These are phyloP conservation scores for Entomobrya proxima DNA, from an alignment of 2,888 invertebrate species.

Conservation along the genomic window DNA sequence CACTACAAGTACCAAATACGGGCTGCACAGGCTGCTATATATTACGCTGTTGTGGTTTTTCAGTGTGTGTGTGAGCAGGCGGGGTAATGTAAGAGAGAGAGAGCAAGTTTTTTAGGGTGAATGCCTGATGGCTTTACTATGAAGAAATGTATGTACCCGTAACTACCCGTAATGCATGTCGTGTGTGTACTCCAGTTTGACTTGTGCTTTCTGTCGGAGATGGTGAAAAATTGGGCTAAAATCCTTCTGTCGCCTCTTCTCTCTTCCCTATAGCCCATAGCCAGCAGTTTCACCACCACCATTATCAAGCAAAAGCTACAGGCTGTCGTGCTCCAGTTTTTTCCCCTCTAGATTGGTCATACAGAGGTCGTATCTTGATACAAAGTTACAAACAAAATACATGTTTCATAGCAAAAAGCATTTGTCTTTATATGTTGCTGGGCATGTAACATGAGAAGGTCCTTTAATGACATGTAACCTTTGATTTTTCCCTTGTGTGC, in stretches of 20 bases:
- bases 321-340: conserved; percentile 40
- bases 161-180: too few relatives aligned
- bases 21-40: too few relatives aligned
- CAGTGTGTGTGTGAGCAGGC: not conserved
- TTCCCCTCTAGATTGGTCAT: not conserved
- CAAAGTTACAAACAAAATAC: not conserved
- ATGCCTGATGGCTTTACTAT: conserved; percentile 28
- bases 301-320: conserved; percentile 24
- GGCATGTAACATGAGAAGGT: conserved; percentile 11
- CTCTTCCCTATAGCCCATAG: not conserved
- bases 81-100: not conserved
- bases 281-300: not conserved
- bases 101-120: conserved; percentile 1
- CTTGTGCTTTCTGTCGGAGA: conserved; percentile 18
- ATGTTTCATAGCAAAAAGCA: not conserved
- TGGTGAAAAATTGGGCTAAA: conserved; percentile 57
- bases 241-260: conserved; percentile 50
- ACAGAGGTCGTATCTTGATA: not conserved
- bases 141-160: not conserved
- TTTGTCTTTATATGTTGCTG: conserved; percentile 11
- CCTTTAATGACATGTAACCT: conserved; percentile 53
- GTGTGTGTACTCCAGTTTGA: not conserved
- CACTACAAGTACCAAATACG: not conserved
- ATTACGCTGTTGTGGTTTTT: conserved; percentile 45
- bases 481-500: conserved; percentile 31